phyloP scores from a whole-genome alignment of 2,888 invertebrate species.

The Nematopogon swammerdamellus region DNA sequence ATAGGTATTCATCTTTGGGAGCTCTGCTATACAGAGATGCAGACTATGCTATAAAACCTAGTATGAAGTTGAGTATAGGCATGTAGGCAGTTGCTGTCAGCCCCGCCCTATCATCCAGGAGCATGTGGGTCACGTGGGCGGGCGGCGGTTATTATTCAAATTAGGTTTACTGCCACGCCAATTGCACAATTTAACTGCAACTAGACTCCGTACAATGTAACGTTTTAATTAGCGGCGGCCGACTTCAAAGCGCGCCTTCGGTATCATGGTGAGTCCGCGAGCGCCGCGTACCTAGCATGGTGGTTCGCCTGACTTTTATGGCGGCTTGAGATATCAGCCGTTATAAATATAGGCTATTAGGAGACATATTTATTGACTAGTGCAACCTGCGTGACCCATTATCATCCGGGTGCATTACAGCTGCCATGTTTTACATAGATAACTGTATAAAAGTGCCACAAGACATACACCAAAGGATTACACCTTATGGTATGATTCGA shows the following conservation, averaged over 20 bases:
- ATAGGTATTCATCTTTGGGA: too few relatives aligned
- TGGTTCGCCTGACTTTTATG: neutral
- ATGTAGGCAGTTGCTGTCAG: too few relatives aligned
- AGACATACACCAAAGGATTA: too few relatives aligned
- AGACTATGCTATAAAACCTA: too few relatives aligned
- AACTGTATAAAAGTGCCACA: too few relatives aligned
- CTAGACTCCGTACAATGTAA: slow-evolving; percentile 26
- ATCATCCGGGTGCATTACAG: neutral
- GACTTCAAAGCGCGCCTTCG: slow-evolving; percentile 19
- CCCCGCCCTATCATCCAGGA: too few relatives aligned
- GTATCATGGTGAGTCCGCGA: neutral
- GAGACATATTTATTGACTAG: neutral
- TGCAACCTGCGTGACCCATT: neutral
- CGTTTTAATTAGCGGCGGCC: slow-evolving; percentile 31
- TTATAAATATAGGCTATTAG: neutral
- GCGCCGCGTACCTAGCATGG: neutral
- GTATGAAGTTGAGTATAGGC: too few relatives aligned
- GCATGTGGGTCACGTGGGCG: neutral
- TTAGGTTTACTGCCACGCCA: neutral
- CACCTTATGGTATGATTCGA: too few relatives aligned
- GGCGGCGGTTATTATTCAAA: neutral
- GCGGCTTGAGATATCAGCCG: neutral
- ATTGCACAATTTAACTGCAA: neutral
- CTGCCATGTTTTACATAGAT: too few relatives aligned
- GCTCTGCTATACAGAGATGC: too few relatives aligned